Percentiles rank a stretch among this genome's conserved stretches.
Evolutionary conservation across 2,797 vertebrate genomes (phyloP).

Genomic region (Crotalus adamanteus): DNA sequence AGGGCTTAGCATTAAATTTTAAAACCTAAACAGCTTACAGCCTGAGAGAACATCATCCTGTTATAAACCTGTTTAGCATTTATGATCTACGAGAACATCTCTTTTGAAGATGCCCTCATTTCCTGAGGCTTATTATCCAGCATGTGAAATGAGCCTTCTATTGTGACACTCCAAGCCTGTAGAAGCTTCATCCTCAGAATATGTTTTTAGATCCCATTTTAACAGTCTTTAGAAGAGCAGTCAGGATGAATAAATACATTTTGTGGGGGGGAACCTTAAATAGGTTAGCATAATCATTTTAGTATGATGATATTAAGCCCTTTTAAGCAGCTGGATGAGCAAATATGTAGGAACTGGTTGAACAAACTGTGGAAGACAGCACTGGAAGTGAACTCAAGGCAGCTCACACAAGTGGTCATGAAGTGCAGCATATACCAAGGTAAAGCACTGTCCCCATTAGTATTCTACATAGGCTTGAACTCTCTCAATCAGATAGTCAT

Average conservation of each 20-base stretch:
- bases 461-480: background rate
- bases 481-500: background rate
- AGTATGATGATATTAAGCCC: background rate
- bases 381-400: background rate
- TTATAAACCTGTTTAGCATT: background rate
- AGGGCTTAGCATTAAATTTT: background rate
- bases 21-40: background rate
- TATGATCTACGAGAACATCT: background rate
- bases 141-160: background rate
- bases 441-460: background rate
- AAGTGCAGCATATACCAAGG: background rate
- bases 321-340: background rate
- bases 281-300: background rate
- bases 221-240: background rate
- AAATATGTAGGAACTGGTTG: background rate
- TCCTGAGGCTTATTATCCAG: background rate
- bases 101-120: background rate
- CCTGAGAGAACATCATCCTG: background rate
- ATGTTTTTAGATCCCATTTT: background rate
- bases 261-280: background rate
- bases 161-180: background rate
- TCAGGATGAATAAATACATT: background rate
- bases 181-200: background rate
- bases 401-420: background rate
- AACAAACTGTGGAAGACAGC: background rate